These are phyloP conservation scores for Aphelocoma californica DNA, from an alignment of 2,797 vertebrate genomes.

Conservation along the genomic window DNA sequence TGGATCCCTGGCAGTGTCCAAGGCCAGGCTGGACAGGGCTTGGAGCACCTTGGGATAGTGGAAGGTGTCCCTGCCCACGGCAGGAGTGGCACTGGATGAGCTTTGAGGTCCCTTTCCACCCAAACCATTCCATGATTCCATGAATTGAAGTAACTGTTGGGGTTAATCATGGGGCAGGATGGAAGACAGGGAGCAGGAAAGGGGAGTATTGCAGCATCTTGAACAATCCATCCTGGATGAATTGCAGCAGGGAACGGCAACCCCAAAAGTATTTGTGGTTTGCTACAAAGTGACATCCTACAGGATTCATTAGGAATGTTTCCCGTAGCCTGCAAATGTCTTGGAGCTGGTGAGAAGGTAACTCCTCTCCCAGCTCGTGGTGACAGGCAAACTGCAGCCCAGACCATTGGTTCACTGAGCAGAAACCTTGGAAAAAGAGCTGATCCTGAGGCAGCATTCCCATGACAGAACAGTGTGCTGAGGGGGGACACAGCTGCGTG, in stretches of 20 bases:
- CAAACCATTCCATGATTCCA: not conserved
- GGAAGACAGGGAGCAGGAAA: not conserved
- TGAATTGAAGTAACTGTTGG: not conserved
- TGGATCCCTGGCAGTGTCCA: not conserved
- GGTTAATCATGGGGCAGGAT: not conserved
- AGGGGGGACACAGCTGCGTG: not conserved
- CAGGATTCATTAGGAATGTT: not conserved
- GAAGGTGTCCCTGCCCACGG: not conserved
- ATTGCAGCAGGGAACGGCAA: fast-evolving
- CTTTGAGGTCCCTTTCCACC: not conserved
- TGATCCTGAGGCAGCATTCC: not conserved
- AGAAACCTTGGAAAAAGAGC: not conserved
- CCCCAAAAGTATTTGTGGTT: not conserved
- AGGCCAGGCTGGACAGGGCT: fast-evolving
- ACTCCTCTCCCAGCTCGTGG: not conserved
- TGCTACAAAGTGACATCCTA: not conserved
- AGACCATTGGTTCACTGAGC: fast-evolving
- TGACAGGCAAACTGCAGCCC: not conserved
- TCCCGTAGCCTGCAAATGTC: not conserved
- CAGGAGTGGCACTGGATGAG: not conserved
- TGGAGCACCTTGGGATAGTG: not conserved
- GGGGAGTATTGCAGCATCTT: fast-evolving
- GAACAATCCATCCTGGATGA: not conserved
- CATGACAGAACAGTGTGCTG: fast-evolving
- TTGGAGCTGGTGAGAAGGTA: not conserved